These are phyloP conservation scores for Brienomyrus longianalis DNA, from an alignment of 2,113 vertebrate genomes.

Conservation along the genomic window DNA sequence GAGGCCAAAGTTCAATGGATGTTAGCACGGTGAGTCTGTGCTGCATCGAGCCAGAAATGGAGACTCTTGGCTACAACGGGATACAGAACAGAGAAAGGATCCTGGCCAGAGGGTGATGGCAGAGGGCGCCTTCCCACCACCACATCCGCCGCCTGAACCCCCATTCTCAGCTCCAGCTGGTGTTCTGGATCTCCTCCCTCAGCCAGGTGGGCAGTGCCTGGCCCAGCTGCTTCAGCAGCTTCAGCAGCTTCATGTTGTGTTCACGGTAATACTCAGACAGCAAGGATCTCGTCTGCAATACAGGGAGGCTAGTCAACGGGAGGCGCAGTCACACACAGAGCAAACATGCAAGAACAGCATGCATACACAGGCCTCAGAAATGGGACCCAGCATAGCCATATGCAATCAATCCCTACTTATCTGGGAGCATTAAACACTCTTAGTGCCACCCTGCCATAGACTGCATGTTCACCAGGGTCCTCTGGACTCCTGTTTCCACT, in stretches of 20 bases:
- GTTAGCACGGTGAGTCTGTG: background rate
- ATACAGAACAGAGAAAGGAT: background rate
- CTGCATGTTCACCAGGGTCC: background rate
- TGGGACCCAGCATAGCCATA: background rate
- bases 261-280: constrained; percentile 80
- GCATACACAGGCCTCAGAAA: background rate
- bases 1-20: background rate
- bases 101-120: constrained; percentile 11
- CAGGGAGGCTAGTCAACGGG: background rate
- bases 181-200: constrained; percentile 82
- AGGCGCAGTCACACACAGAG: background rate
- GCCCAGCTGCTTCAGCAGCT: constrained; percentile 80
- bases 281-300: constrained; percentile 73
- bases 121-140: background rate
- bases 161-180: constrained; percentile 77
- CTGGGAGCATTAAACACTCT: background rate
- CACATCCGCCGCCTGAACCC: background rate
- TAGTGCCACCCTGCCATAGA: background rate
- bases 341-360: background rate
- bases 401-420: background rate
- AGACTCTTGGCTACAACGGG: background rate
- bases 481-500: background rate
- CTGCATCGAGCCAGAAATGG: background rate
- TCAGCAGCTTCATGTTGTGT: constrained; percentile 83
- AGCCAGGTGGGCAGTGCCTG: constrained; percentile 87